Conservation (phyloP, 2,797 vertebrate species). For the Gymnocypris eckloni region DNA sequence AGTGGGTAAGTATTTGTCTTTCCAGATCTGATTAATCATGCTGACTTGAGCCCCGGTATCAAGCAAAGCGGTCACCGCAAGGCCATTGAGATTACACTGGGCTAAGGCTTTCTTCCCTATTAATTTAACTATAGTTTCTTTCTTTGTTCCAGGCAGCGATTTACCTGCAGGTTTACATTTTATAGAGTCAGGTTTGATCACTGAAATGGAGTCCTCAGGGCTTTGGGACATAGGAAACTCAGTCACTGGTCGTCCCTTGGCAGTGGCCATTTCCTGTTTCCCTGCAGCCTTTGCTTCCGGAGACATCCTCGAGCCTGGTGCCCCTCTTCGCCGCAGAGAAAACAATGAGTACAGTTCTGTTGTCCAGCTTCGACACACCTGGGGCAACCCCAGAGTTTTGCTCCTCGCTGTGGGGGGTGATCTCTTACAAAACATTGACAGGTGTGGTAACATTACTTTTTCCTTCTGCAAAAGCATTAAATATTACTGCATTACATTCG, state of each 20-base stretch:
- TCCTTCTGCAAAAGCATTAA: no score
- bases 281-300: background rate
- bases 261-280: slow-evolving; percentile 15
- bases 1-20: background rate
- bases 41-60: background rate
- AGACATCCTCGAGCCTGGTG: slow-evolving; percentile 34
- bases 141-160: no score
- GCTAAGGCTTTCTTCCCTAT: no score
- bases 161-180: background rate
- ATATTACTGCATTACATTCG: no score
- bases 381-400: background rate
- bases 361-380: slow-evolving; percentile 4
- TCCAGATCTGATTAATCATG: background rate
- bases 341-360: slow-evolving; percentile 1
- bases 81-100: no score
- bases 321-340: slow-evolving; percentile 23
- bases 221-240: background rate
- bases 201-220: background rate
- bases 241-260: slow-evolving; percentile 15
- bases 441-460: no score
- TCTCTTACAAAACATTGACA: background rate
- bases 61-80: no score
- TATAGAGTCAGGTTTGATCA: background rate
- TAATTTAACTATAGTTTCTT: no score
- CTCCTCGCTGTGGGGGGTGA: background rate